Evolutionary conservation across 2,888 invertebrate species (phyloP).

Genomic region (Luperina testacea): DNA sequence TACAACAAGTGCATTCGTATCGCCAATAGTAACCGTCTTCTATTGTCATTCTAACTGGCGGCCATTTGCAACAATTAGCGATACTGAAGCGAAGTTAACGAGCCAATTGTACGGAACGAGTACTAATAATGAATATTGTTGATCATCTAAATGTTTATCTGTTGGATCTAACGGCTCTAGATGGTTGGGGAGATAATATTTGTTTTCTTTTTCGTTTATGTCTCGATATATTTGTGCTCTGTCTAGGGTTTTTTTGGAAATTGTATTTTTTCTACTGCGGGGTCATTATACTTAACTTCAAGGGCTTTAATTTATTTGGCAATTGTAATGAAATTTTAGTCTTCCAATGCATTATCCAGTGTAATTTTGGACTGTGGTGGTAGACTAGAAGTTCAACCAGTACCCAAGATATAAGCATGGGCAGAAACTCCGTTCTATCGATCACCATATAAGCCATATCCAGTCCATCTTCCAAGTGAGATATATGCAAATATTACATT

Average conservation of each 20-base stretch:
- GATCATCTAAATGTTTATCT: constrained; percentile 66
- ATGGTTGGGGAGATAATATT: constrained; percentile 62
- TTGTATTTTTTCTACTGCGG: neutral
- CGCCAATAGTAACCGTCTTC: constrained; percentile 71
- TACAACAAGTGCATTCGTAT: constrained; percentile 69
- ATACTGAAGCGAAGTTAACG: constrained; percentile 79
- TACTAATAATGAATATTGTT: constrained; percentile 71
- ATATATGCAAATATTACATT: neutral
- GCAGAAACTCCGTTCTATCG: neutral
- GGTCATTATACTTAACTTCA: neutral
- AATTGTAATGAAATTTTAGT: no score
- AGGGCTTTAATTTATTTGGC: neutral
- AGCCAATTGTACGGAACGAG: constrained; percentile 78
- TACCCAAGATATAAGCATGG: neutral
- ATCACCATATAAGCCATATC: neutral
- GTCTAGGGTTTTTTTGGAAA: neutral
- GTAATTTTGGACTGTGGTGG: no score
- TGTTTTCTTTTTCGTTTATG: constrained; percentile 50
- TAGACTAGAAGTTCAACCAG: neutral
- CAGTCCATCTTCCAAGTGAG: neutral
- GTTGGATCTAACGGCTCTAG: constrained; percentile 53
- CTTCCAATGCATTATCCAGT: no score
- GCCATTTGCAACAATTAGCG: constrained; percentile 87
- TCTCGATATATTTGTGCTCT: constrained; percentile 17
- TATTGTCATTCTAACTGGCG: constrained; percentile 80